phyloP scores from a whole-genome alignment of 2,113 vertebrate genomes.

The Cryptomyrus ogoouensis region DNA sequence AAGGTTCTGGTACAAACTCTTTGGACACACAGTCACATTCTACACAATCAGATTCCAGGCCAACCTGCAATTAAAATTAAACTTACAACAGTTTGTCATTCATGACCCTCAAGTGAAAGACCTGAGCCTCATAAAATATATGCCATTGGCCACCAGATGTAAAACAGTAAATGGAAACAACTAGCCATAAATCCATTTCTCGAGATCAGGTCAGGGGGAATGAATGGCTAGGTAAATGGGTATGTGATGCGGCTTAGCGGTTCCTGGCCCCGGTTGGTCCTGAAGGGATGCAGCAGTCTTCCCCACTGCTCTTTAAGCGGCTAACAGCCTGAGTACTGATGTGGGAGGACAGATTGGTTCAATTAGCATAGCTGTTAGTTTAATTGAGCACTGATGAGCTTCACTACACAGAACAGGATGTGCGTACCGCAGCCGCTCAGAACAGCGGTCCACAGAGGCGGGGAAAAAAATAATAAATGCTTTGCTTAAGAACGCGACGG shows the following conservation, averaged over 20 bases:
- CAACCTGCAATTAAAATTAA: neutral
- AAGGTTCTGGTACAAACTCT: neutral
- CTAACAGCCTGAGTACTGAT: neutral
- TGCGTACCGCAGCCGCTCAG: neutral
- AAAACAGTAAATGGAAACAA: neutral
- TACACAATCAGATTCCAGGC: neutral
- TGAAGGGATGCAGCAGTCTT: neutral
- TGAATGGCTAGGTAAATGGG: neutral
- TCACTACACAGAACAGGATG: neutral
- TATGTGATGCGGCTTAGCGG: neutral
- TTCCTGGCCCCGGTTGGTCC: neutral
- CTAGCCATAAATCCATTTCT: neutral
- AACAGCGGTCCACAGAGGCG: neutral
- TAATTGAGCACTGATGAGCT: conserved; percentile 1
- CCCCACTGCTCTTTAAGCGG: neutral
- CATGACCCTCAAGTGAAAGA: neutral
- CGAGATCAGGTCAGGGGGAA: neutral
- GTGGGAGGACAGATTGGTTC: neutral
- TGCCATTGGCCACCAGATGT: neutral
- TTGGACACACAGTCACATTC: neutral
- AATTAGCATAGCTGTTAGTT: conserved; percentile 3
- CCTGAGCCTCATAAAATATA: neutral
- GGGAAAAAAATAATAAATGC: neutral
- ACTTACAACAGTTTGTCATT: neutral
- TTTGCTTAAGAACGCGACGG: neutral